Percentiles rank a stretch among this genome's conserved stretches.
Conservation (phyloP, 1,140 invertebrate species). For the Papilio machaon region DNA sequence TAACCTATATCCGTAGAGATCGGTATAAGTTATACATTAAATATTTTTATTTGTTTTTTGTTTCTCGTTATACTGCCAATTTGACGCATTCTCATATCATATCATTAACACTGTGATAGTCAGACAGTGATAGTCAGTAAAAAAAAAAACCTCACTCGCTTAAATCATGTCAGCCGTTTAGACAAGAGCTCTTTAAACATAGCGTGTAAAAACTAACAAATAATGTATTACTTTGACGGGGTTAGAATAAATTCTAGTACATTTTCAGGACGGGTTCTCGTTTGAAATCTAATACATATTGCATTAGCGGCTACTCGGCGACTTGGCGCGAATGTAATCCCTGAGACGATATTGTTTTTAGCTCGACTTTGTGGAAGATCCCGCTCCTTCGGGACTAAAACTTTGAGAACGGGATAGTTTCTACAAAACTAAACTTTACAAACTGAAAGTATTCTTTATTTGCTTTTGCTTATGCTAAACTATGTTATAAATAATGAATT, state of each 20-base stretch:
- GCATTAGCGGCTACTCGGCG: slow-evolving; percentile 51
- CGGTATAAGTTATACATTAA: background rate
- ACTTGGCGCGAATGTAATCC: slow-evolving; percentile 44
- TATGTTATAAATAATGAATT: background rate
- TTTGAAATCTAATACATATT: slow-evolving; percentile 61
- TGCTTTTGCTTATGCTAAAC: background rate
- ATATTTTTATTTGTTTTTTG: background rate
- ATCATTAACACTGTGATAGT: too few species aligned
- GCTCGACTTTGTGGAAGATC: slow-evolving; percentile 39
- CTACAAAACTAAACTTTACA: slow-evolving; percentile 18
- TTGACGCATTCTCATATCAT: too few species aligned
- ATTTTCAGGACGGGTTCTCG: slow-evolving; percentile 30
- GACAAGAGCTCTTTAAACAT: background rate
- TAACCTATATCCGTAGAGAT: too few species aligned
- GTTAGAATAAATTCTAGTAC: slow-evolving; percentile 32
- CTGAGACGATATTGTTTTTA: slow-evolving; percentile 48
- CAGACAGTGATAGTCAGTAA: too few species aligned
- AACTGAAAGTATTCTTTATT: slow-evolving; percentile 17
- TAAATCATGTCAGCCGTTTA: background rate
- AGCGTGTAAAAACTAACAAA: slow-evolving; percentile 1
- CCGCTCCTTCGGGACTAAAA: slow-evolving; percentile 28
- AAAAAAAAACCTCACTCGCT: too few species aligned
- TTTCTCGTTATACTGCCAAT: too few species aligned
- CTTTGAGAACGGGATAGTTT: slow-evolving; percentile 9
- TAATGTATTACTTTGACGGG: slow-evolving; percentile 37